Percentiles rank a stretch among this genome's conserved stretches.
phyloP scores from a whole-genome alignment of 2,888 invertebrate genomes.

The Metalampra italica region DNA sequence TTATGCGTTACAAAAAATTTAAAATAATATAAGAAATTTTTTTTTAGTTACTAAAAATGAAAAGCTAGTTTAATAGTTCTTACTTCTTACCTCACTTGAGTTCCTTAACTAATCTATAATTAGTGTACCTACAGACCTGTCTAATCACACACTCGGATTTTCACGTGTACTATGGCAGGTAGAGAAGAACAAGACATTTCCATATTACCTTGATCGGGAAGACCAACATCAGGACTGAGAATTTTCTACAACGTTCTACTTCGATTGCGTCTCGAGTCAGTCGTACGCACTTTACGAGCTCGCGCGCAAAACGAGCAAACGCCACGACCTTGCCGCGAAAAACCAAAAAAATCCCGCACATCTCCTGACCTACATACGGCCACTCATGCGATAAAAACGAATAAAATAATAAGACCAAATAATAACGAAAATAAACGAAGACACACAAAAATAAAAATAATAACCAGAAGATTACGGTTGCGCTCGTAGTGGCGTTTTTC shows the following conservation, averaged over 20 bases:
- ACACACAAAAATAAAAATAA: constrained; percentile 70
- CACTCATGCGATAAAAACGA: constrained; percentile 58
- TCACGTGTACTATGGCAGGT: no score
- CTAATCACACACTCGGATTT: no score
- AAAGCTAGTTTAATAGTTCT: no score
- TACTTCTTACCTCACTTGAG: no score
- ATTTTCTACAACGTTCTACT: not conserved
- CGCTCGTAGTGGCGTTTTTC: constrained; percentile 65
- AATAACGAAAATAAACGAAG: constrained; percentile 57
- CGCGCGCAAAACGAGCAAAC: constrained; percentile 46
- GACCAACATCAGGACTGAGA: no score
- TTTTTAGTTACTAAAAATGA: no score
- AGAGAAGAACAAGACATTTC: no score
- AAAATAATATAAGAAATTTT: no score
- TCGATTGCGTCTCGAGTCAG: not conserved
- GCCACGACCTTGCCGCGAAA: constrained; percentile 65
- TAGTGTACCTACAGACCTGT: no score
- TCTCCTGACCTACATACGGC: constrained; percentile 74
- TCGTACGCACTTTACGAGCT: constrained; percentile 1
- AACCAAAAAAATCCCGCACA: constrained; percentile 59
- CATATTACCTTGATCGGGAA: no score
- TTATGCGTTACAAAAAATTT: no score
- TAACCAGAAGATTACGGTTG: constrained; percentile 73
- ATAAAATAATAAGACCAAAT: constrained; percentile 67
- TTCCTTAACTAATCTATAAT: no score